These are phyloP conservation scores for Leptopilina syphax DNA, from an alignment of 2,888 invertebrate genomes.

Conservation along the genomic window DNA sequence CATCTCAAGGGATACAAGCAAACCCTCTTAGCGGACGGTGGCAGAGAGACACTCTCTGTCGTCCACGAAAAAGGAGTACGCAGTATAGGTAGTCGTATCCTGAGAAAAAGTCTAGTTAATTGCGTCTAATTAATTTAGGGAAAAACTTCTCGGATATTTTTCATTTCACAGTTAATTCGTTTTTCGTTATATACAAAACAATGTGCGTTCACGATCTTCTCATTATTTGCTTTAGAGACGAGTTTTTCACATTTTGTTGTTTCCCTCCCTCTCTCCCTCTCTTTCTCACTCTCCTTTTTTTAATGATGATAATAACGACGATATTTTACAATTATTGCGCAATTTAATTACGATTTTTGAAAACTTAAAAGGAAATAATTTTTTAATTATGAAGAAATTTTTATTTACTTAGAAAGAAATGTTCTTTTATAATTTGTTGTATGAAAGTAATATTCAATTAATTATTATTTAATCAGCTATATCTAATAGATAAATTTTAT, in stretches of 20 bases:
- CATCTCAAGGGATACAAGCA: constrained; percentile 77
- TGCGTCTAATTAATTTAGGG: constrained; percentile 76
- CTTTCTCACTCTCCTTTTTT: background rate
- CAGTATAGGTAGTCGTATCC: constrained; percentile 57
- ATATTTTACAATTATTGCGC: too few species aligned
- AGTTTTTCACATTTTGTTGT: background rate
- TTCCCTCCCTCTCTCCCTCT: too few species aligned
- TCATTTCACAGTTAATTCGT: constrained; percentile 57
- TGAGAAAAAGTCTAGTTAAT: constrained; percentile 68
- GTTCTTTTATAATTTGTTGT: too few species aligned
- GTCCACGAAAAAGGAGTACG: constrained; percentile 43
- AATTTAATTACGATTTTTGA: too few species aligned
- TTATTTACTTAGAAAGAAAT: too few species aligned
- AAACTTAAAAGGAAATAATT: too few species aligned
- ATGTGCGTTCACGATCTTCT: background rate
- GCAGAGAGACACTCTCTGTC: constrained; percentile 57
- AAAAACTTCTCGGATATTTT: constrained; percentile 69
- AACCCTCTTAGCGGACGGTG: constrained; percentile 75
- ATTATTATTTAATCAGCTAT: too few species aligned
- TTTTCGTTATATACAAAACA: constrained; percentile 51
- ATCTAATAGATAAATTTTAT: too few species aligned
- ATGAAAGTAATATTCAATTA: too few species aligned
- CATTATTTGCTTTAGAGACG: background rate
- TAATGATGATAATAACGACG: background rate
- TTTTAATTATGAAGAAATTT: too few species aligned